Evolutionary conservation across 2,113 vertebrate genomes (phyloP), one percentile per base, ranked within the genome.

Genomic region (Odontophorus gujanensis): DNA sequence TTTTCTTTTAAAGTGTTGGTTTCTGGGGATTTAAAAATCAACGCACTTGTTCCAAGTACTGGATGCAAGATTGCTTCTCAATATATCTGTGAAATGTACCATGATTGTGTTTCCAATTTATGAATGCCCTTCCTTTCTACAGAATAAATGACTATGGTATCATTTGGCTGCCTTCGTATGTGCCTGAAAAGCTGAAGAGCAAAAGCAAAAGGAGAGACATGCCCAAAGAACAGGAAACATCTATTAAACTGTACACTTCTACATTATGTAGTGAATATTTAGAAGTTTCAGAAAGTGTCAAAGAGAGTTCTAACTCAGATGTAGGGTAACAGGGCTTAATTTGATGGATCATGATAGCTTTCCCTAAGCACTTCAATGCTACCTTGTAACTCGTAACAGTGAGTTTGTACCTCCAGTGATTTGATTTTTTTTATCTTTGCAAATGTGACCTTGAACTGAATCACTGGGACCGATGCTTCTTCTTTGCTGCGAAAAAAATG

Each of bases 31-130:
- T 30, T 81, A 93, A 66, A 45, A 93, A 87, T 92, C 82, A 88
- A 85, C 67, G 38, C 40, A 34, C 21, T 85, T 62, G 45, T 30
- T 93, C n/a, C 32, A 50, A 62, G 26, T 34, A 67, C 28, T 71
- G 65, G 62, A 91, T 87, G 74, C 76, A 85, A 87, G 32, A 63
- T 34, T 94, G 65, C 45, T 68, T 7, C 75, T 45, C 50, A 94
- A 91, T 82, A 89, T 93, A 55, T 85, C 57, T 92, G 81, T 90
- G 87, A 92, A 93, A 85, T 78, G 36, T 78, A 86, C 30, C 17
- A 2, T 74, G 74, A 63, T 18, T 75, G 25, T 57, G 57, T 82
- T 94, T 89, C 67, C 53, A 81, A 55, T 83, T 94, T 81, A 78
- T 62, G n/a, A 59, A 92, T 83, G 43, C 36, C 87, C 48, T 73